Conservation (phyloP, 2,113 vertebrate genomes). For the Microtus oregoni region DNA sequence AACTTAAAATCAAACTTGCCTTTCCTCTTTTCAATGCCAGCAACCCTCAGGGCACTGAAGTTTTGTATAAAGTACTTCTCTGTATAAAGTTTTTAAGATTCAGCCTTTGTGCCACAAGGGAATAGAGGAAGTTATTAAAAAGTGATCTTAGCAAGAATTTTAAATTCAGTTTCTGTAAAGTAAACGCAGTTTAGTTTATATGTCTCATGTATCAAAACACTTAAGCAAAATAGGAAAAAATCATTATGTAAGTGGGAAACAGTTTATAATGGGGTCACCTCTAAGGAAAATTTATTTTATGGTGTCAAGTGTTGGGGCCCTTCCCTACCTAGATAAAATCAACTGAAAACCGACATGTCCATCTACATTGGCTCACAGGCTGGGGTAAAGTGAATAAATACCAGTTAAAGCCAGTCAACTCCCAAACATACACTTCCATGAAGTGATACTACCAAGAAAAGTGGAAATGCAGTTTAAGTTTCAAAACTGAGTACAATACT, state of each 20-base stretch:
- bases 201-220: conserved; percentile 50
- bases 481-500: neutral
- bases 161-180: conserved; percentile 37
- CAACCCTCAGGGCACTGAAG: conserved; percentile 47
- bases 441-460: neutral
- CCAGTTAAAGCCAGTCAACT: neutral
- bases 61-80: conserved; percentile 70
- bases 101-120: conserved; percentile 52
- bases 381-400: neutral
- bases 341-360: conserved; percentile 56
- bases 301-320: neutral
- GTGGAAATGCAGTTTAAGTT: neutral
- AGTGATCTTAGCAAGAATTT: conserved; percentile 67
- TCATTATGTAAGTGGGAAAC: conserved; percentile 62
- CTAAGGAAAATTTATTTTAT: conserved; percentile 75
- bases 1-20: conserved; percentile 67
- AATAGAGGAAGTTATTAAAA: neutral
- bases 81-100: conserved; percentile 64
- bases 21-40: conserved; percentile 7
- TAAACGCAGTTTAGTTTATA: conserved; percentile 49
- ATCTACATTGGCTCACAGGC: neutral
- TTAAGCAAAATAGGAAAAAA: conserved; percentile 18
- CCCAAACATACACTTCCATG: neutral
- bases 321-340: conserved; percentile 42
- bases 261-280: conserved; percentile 56